A percentile compares a stretch with the other conserved stretches of the same genome.
Evolutionary conservation across 2,797 vertebrate species (phyloP).

Genomic region (Choloepus didactylus): DNA sequence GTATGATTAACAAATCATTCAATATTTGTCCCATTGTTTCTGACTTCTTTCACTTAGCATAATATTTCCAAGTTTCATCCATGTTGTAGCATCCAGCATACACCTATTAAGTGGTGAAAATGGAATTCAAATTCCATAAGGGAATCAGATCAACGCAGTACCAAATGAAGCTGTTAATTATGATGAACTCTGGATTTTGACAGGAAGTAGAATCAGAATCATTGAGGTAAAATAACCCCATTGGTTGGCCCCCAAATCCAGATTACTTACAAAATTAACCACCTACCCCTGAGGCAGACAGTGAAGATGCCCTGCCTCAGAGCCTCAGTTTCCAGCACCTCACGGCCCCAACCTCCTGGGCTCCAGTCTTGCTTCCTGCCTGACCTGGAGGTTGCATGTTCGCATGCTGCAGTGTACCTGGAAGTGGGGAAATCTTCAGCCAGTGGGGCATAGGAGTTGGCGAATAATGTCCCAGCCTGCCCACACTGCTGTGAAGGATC

Average conservation of each 20-base stretch:
- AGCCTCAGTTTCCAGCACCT: neutral
- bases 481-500: neutral
- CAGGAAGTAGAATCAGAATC: neutral
- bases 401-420: neutral
- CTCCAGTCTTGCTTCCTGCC: neutral
- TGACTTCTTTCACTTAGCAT: no score
- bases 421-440: neutral
- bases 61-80: no score
- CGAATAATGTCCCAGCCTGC: neutral
- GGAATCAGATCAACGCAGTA: neutral
- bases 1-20: no score
- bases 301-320: neutral
- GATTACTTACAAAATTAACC: neutral
- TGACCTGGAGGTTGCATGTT: neutral
- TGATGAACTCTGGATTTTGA: neutral
- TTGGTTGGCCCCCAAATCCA: neutral
- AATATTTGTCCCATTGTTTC: no score
- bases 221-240: neutral
- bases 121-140: neutral
- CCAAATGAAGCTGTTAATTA: neutral
- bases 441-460: neutral
- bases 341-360: neutral
- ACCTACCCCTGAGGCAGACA: neutral
- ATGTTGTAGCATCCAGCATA: no score
- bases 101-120: neutral